These are phyloP conservation scores for Arenaria interpres DNA, from an alignment of 2,113 vertebrate species.

Conservation along the genomic window DNA sequence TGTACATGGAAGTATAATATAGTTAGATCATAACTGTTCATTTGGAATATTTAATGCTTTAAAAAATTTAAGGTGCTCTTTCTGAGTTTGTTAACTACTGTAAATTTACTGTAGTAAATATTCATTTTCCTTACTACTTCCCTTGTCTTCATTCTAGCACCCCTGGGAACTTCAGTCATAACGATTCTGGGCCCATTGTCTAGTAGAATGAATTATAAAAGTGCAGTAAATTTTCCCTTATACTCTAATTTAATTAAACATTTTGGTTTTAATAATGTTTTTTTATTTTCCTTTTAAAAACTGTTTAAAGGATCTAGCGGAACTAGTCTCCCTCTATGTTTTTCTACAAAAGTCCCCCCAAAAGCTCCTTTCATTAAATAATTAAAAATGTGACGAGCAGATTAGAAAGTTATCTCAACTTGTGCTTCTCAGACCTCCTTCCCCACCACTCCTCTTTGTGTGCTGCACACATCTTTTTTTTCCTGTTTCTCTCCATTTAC, in stretches of 20 bases:
- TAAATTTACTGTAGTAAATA: neutral
- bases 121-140: neutral
- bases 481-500: neutral
- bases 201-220: constrained; percentile 56
- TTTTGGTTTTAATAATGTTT: constrained; percentile 33
- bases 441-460: neutral
- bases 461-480: neutral
- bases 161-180: constrained; percentile 39
- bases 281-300: constrained; percentile 17
- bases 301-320: neutral
- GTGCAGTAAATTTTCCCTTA: constrained; percentile 42
- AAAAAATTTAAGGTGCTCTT: neutral
- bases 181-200: constrained; percentile 37
- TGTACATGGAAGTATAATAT: neutral
- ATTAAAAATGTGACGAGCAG: neutral
- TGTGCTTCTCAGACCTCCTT: neutral
- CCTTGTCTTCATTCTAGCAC: constrained; percentile 5
- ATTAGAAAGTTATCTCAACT: neutral
- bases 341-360: neutral
- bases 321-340: neutral
- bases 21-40: neutral
- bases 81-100: neutral
- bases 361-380: neutral
- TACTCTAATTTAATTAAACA: constrained; percentile 49
- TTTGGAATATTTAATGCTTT: neutral